Percentiles rank a stretch among this genome's conserved stretches.
These are phyloP conservation scores for Eupithecia pulchellata DNA, from an alignment of 2,888 invertebrate genomes.

Conservation along the genomic window DNA sequence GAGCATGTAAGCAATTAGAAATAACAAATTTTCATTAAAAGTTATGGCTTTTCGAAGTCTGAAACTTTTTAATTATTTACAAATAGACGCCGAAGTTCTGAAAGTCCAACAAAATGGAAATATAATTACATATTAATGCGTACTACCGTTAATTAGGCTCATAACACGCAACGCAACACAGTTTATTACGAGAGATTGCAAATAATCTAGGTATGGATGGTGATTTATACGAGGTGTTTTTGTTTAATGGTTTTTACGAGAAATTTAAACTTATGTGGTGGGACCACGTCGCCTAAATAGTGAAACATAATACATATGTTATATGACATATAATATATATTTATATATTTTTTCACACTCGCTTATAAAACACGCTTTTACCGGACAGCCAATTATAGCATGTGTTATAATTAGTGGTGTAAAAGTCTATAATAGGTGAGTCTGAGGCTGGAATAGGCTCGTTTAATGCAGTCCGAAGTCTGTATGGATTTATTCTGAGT, in stretches of 20 bases:
- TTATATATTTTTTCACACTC: too few relatives aligned
- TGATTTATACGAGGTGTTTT: not conserved
- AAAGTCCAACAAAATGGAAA: conserved; percentile 58
- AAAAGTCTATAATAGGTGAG: not conserved
- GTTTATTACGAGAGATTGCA: conserved; percentile 38
- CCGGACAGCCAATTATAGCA: too few relatives aligned
- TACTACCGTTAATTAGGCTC: conserved; percentile 57
- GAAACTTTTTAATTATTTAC: conserved; percentile 37
- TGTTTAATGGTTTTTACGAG: not conserved
- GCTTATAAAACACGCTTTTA: not conserved
- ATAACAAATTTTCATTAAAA: conserved; percentile 22
- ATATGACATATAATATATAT: too few relatives aligned
- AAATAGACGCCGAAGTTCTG: conserved; percentile 46
- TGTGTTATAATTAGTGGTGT: not conserved
- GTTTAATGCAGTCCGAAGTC: not conserved
- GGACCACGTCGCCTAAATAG: not conserved
- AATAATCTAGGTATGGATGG: conserved; percentile 27
- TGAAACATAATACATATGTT: too few relatives aligned
- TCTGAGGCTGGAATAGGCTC: not conserved
- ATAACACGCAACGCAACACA: conserved; percentile 48
- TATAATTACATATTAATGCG: conserved; percentile 64
- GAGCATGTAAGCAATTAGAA: conserved; percentile 19
- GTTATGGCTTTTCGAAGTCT: conserved; percentile 20
- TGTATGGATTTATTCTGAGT: too few relatives aligned
- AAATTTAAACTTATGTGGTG: not conserved